Base-by-base conservation (phyloP, 1,140 invertebrate genomes). In the Ips typographus region DNA sequence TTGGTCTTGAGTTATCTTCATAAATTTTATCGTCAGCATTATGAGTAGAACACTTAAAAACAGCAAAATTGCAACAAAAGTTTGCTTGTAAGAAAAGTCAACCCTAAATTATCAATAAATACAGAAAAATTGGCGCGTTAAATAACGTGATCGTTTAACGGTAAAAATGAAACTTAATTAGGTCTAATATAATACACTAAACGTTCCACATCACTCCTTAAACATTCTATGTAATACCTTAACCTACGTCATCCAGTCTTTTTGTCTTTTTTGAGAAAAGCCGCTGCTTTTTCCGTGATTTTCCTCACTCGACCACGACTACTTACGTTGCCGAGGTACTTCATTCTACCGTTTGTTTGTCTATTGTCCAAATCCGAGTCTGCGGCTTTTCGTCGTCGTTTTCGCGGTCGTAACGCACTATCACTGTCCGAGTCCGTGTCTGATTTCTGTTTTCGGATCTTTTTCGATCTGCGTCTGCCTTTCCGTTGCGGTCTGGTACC, bases 301-400 rank as follows among this genome's bases (percentile, higher is more conserved):
- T 90, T 92, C 40, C 93, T 85, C 47, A 95, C 86, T 44, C 94
- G 84, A 3, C 94, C 94, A 42, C 94, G 84, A 75, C 92, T 94
- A 80, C 93, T 95, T 43, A 92, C 84, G 82, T 86, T 85, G 73
- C 89, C 84, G 75, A 85, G 75, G 67, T 83, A 81, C 74, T 81
- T 79, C 78, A 60, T 69, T 63, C 56, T 65, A 57, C 42, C 74
- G 68, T 67, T 75, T 44, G 37, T 42, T 51, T 53, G n/a, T 44
- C 44, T 53, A 49, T 37, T 41, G 22, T 60, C 62, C 4, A 7
- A 3, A 49, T 71, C 63, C 3, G 56, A 44, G 52, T 62, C 64
- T 1, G 73, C 67, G 44, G 81, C 81, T 52, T 81, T 82, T 39
- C 80, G 81, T 71, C 82, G 82, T 2, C 72, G 73, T 37, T 57